Conservation (phyloP, 2,113 vertebrate species). For the Leptocoma aspasia region DNA sequence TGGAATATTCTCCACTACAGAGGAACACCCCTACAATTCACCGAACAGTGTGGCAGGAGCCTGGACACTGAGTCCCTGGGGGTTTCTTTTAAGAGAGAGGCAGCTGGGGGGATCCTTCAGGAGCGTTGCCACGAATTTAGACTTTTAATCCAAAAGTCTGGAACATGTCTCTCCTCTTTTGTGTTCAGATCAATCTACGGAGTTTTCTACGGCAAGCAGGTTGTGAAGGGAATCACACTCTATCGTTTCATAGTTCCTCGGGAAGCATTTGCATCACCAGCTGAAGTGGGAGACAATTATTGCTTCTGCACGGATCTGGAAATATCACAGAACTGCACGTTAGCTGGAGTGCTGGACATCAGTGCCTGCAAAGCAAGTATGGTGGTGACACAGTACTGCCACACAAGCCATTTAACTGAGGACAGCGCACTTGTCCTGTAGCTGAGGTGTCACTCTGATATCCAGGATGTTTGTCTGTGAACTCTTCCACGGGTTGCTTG, state of each 20-base stretch:
- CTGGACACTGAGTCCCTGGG: background rate
- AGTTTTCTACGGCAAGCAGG: conserved; percentile 46
- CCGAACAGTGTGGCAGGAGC: background rate
- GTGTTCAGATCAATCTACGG: conserved; percentile 85
- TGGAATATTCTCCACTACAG: background rate
- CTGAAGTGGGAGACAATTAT: conserved; percentile 78
- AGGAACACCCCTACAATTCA: background rate
- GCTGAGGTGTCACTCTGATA: background rate
- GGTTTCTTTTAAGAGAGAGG: background rate
- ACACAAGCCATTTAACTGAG: background rate
- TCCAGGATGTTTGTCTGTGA: background rate
- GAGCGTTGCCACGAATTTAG: background rate
- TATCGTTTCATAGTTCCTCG: conserved; percentile 81
- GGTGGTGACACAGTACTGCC: background rate
- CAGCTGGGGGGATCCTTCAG: background rate
- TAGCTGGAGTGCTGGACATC: conserved; percentile 83
- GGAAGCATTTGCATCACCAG: conserved; percentile 79
- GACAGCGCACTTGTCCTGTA: background rate
- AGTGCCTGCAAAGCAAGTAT: conserved; percentile 79
- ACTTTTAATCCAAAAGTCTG: background rate
- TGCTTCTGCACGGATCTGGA: conserved; percentile 79
- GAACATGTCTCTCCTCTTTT: background rate
- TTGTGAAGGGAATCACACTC: conserved; percentile 86
- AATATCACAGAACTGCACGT: conserved; percentile 79
- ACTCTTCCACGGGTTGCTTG: background rate